phyloP scores from a whole-genome alignment of 2,888 invertebrate species.

The Eristalis arbustorum region DNA sequence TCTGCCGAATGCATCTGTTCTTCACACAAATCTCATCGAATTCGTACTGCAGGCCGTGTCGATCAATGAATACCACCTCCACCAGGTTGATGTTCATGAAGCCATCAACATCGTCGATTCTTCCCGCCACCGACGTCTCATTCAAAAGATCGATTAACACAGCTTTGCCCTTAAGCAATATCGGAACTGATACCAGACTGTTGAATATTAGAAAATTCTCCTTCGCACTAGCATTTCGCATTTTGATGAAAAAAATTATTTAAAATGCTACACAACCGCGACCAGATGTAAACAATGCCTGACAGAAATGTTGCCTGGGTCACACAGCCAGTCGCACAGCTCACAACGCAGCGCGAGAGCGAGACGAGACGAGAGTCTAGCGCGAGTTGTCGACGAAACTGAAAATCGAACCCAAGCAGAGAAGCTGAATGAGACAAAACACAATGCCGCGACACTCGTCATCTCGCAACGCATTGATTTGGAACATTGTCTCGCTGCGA shows the following conservation, averaged over 20 bases:
- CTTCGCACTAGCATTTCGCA: conserved; percentile 74
- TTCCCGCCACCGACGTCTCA: conserved; percentile 78
- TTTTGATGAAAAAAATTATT: conserved; percentile 45
- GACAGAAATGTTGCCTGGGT: neutral
- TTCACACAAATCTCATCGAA: conserved; percentile 78
- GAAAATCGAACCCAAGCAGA: neutral
- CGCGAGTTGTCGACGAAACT: neutral
- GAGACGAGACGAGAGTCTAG: neutral
- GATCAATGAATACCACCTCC: conserved; percentile 77
- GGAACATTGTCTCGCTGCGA: conserved; percentile 1
- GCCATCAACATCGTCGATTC: conserved; percentile 76
- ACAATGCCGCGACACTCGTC: neutral
- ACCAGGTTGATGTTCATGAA: conserved; percentile 77
- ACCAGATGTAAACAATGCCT: neutral
- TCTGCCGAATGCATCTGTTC: conserved; percentile 76
- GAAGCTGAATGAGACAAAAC: neutral
- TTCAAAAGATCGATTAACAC: conserved; percentile 78
- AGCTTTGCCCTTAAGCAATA: conserved; percentile 74
- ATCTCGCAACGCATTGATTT: neutral
- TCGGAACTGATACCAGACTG: conserved; percentile 76
- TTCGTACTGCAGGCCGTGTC: conserved; percentile 75
- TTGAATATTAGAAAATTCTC: conserved; percentile 77
- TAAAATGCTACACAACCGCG: neutral
- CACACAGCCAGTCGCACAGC: neutral
- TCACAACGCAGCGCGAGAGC: neutral